These are phyloP conservation scores for Bhutanitis thaidina DNA, from an alignment of 2,888 invertebrate genomes.

Conservation along the genomic window DNA sequence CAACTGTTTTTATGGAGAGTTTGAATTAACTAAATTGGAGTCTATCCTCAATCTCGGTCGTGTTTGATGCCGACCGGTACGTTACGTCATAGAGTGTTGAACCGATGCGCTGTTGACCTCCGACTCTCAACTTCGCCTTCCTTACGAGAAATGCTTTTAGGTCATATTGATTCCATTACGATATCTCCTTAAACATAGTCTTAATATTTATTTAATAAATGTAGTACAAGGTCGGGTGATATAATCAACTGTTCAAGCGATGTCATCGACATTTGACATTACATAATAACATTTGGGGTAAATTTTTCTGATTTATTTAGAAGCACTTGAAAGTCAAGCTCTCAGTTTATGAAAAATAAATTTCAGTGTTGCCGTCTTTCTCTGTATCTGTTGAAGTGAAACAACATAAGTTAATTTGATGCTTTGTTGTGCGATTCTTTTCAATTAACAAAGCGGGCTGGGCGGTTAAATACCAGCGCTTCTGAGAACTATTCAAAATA, in stretches of 20 bases:
- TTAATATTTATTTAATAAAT: constrained; percentile 5
- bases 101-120: constrained; percentile 53
- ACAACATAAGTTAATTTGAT: too few relatives aligned
- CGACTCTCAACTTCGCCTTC: constrained; percentile 50
- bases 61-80: constrained; percentile 37
- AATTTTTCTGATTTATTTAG: not conserved
- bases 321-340: constrained; percentile 12
- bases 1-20: too few relatives aligned
- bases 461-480: too few relatives aligned
- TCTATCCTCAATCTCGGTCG: not conserved
- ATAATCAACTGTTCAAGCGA: constrained; percentile 10
- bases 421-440: too few relatives aligned
- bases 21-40: too few relatives aligned
- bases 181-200: constrained; percentile 21
- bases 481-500: too few relatives aligned
- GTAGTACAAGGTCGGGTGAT: constrained; percentile 23
- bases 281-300: not conserved
- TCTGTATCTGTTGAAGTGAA: too few relatives aligned
- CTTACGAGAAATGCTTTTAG: constrained; percentile 44
- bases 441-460: too few relatives aligned
- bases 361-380: too few relatives aligned
- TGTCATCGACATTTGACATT: constrained; percentile 14
- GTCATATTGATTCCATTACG: constrained; percentile 39
- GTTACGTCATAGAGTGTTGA: constrained; percentile 61
- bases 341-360: not conserved